Base-by-base conservation (phyloP, 2,797 vertebrate genomes). In the Gouania willdenowi region DNA sequence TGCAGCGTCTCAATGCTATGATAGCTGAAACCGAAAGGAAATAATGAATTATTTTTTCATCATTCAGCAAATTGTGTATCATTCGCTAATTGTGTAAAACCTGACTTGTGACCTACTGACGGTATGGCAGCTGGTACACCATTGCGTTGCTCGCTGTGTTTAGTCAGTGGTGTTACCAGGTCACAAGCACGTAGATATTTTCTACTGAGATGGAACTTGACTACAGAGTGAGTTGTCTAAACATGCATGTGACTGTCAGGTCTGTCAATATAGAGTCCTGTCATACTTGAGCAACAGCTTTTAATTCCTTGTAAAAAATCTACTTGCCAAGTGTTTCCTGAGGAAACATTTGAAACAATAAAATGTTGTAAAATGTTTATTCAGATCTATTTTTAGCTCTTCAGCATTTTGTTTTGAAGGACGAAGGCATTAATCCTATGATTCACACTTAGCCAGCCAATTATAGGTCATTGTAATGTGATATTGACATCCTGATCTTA, bases 211-310 rank as follows among this genome's bases (percentile, higher is more conserved):
- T 8, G 22, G 21, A 20, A 19, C 29, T 15, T 59, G 38, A 51
- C 27, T 36, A 40, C 48, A 46, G 35, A 2, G 6, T 3, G 41
- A 46, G 49, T 45, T 74, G 54, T 65, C 46, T 40, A 53, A 66
- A 69, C 58, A 62, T 26, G 49, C 48, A 59, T 54, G 14, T 38
- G 21, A 29, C 26, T 52, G 26, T 66, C 35, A 39, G 21, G 45
- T 24, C 35, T 20, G 24, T 40, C 27, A 54, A 35, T n/a, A 8
- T 25, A n/a, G 16, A 59, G 28, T 57, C 36, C 27, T 46, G 45
- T 70, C 49, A 56, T 75, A 60, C 62, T 74, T 66, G 29, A 46
- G 36, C 38, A 43, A n/a, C n/a, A n/a, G n/a, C n/a, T n/a, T n/a
- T n/a, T n/a, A n/a, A n/a, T n/a, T n/a, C n/a, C n/a, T n/a, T n/a